A percentile compares a stretch with the other conserved stretches of the same genome.
Conservation (phyloP, 2,113 vertebrate species). For the Paraplagusia blochii region DNA sequence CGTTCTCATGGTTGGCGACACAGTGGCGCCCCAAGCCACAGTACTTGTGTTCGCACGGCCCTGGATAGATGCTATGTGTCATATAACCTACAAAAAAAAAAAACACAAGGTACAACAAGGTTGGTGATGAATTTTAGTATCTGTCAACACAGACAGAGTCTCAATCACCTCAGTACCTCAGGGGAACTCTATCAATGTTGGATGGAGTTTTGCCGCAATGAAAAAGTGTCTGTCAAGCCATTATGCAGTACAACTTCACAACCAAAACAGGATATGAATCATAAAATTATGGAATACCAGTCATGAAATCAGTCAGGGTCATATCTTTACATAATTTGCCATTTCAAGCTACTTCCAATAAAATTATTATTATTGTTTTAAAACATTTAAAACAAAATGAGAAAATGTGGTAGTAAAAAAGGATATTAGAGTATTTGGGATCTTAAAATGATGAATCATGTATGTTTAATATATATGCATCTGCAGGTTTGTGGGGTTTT, state of each 20-base stretch:
- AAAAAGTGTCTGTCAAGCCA: slow-evolving; percentile 13
- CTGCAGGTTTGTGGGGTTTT: too few species aligned
- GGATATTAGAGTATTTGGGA: too few species aligned
- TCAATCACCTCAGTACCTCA: background rate
- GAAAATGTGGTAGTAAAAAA: too few species aligned
- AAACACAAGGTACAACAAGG: background rate
- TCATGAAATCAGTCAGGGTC: too few species aligned
- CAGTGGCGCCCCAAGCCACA: slow-evolving; percentile 93
- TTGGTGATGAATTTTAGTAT: background rate
- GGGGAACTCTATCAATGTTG: slow-evolving; percentile 3
- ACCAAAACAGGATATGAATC: slow-evolving; percentile 2
- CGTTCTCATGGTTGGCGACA: slow-evolving; percentile 73
- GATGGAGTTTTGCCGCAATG: slow-evolving; percentile 15
- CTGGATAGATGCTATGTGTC: slow-evolving; percentile 63
- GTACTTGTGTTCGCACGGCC: slow-evolving; percentile 90
- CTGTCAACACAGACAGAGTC: background rate
- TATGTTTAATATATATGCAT: too few species aligned
- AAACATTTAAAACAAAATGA: too few species aligned
- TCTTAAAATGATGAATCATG: too few species aligned
- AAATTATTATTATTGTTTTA: too few species aligned
- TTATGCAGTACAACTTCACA: slow-evolving; percentile 13
- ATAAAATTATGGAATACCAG: background rate
- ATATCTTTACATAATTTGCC: too few species aligned
- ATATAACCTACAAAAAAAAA: slow-evolving; percentile 67
- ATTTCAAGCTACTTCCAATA: too few species aligned